Evolutionary conservation across 2,888 invertebrate species (phyloP).

Genomic region (Scaptomyza cyrtandrae): DNA sequence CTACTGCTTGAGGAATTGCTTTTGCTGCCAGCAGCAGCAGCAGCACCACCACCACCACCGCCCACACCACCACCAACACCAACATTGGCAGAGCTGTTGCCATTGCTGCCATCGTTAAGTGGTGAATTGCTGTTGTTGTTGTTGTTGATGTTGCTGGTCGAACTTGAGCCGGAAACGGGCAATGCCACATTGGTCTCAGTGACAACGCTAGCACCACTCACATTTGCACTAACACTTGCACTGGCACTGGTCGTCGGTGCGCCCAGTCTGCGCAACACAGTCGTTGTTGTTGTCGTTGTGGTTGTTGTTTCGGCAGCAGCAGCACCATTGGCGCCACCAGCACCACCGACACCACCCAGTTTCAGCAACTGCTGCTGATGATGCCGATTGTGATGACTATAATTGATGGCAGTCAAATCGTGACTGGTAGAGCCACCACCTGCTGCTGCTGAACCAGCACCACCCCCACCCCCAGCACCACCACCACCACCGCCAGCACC

Average conservation of each 20-base stretch:
- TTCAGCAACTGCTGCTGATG: constrained; percentile 71
- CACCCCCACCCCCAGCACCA: constrained; percentile 12
- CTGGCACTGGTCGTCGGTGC: constrained; percentile 50
- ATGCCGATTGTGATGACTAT: constrained; percentile 73
- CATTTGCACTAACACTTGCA: constrained; percentile 19
- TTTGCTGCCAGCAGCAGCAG: constrained; percentile 43
- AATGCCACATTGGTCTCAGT: constrained; percentile 45
- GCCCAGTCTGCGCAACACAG: constrained; percentile 66
- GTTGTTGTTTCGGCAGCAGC: constrained; percentile 67
- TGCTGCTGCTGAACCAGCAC: not conserved
- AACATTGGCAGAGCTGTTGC: constrained; percentile 44
- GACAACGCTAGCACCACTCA: constrained; percentile 11
- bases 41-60: constrained; percentile 14
- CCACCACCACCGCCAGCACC: constrained; percentile 10
- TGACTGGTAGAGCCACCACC: constrained; percentile 33
- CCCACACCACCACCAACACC: constrained; percentile 7
- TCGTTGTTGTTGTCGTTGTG: constrained; percentile 65
- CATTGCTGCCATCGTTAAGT: constrained; percentile 66
- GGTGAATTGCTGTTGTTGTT: constrained; percentile 70
- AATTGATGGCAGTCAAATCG: constrained; percentile 68
- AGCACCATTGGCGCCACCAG: constrained; percentile 34
- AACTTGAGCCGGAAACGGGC: constrained; percentile 30
- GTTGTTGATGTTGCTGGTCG: constrained; percentile 55
- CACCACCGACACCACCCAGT: constrained; percentile 40
- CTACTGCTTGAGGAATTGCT: constrained; percentile 50